Base-by-base conservation (phyloP, 2,113 vertebrate species). In the Mugil cephalus region DNA sequence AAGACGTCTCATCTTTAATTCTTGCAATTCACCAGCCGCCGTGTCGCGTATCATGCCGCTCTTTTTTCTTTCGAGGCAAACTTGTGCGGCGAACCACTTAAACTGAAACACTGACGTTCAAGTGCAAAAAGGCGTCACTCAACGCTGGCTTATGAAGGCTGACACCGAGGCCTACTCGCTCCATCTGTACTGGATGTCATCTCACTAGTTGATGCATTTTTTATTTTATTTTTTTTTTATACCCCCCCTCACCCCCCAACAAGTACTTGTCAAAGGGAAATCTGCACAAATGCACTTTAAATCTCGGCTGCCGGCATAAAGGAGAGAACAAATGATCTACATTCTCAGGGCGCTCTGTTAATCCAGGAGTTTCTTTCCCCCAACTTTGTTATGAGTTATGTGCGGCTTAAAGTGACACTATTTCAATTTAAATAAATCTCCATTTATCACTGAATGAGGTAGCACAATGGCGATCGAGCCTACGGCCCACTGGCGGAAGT, bases 251-350 rank as follows among this genome's bases (percentile, higher is more conserved):
- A n/a, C n/a, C 24, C 24, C 24, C 24, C 24, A 2, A 30, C 12
- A 48, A 46, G 34, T 59, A 51, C 61, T 56, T 77, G 12, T 38
- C 18, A 39, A 76, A 71, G 21, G 61, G 15, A 79, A 77, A 61
- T 76, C 8, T 45, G 70, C 38, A 66, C 34, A 62, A 67, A 51
- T 50, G 40, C 59, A 56, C 58, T 43, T 17, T 65, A 45, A 67
- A n/a, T 14, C 52, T 65, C 8, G 65, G 45, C 15, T 2, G 30
- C 36, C 40, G 51, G 18, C 58, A 48, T 48, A 34, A 24, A 43
- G n/a, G 36, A 38, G 8, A 60, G 53, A 1, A 35, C 1, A 18
- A 30, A 18, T 62, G 42, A 64, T 53, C 46, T 60, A 45, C 51
- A 30, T 47, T 56, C 40, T 40, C 21, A 48, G 14, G 48, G 4